These are phyloP conservation scores for Melanchra persicariae DNA, from an alignment of 2,888 invertebrate species.

Conservation along the genomic window DNA sequence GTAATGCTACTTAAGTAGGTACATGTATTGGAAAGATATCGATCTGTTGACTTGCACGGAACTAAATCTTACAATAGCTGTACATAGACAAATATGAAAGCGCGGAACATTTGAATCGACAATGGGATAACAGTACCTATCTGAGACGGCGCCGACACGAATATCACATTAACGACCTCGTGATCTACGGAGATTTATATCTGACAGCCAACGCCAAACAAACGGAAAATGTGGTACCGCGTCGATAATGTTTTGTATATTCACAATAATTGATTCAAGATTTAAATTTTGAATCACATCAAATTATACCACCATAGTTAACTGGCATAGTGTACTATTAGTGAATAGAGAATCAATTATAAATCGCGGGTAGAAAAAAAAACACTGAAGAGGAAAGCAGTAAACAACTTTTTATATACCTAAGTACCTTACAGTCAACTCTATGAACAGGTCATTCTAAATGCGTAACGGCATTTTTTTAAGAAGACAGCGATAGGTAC, in stretches of 20 bases:
- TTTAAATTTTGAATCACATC: slow-evolving; percentile 18
- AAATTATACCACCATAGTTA: slow-evolving; percentile 13
- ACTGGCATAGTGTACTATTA: slow-evolving; percentile 7
- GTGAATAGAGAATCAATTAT: slow-evolving; percentile 22
- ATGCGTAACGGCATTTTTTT: slow-evolving; percentile 46
- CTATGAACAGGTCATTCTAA: slow-evolving; percentile 49
- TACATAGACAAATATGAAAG: slow-evolving; percentile 87
- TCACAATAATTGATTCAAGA: slow-evolving; percentile 52
- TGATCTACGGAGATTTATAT: slow-evolving; percentile 89
- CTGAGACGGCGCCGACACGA: slow-evolving; percentile 87
- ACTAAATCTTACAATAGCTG: slow-evolving; percentile 80
- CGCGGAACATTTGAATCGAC: slow-evolving; percentile 85
- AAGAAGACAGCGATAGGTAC: slow-evolving; percentile 4
- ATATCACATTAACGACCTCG: slow-evolving; percentile 90
- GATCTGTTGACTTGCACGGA: slow-evolving; percentile 71
- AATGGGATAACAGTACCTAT: slow-evolving; percentile 87
- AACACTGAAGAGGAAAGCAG: slow-evolving; percentile 27
- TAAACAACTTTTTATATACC: slow-evolving; percentile 70
- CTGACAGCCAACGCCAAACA: slow-evolving; percentile 80
- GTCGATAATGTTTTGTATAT: slow-evolving; percentile 57
- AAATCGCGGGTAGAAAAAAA: slow-evolving; percentile 13
- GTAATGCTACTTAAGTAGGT: slow-evolving; percentile 48
- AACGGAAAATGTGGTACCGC: slow-evolving; percentile 59
- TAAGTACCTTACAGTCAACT: slow-evolving; percentile 48
- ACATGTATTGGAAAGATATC: slow-evolving; percentile 66